Conservation (phyloP, 1,140 invertebrate genomes). For the Euura lappo region DNA sequence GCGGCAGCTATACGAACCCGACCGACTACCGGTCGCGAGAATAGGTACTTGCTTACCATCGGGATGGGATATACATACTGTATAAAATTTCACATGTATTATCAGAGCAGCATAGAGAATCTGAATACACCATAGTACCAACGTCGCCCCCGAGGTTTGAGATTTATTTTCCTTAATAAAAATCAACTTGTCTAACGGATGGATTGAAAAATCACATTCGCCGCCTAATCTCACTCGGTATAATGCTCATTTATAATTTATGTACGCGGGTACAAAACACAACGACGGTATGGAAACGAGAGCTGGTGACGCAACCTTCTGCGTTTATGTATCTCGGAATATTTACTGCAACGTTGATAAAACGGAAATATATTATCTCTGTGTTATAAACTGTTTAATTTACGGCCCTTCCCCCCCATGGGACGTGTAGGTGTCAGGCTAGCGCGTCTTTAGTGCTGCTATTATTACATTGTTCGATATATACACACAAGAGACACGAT, state of each 20-base stretch:
- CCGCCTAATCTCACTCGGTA: too few species aligned
- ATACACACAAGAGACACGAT: background rate
- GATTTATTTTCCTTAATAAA: too few species aligned
- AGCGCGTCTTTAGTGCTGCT: background rate
- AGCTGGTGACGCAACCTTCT: background rate
- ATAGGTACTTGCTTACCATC: background rate
- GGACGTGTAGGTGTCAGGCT: conserved; percentile 35
- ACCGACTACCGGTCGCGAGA: background rate
- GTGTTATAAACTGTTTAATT: conserved; percentile 38
- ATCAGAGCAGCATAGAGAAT: too few species aligned
- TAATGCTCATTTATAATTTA: too few species aligned
- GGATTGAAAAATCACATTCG: too few species aligned
- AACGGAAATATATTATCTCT: conserved; percentile 42
- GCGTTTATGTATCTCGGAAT: conserved; percentile 22
- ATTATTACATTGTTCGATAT: background rate
- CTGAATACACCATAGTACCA: too few species aligned
- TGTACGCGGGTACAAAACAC: too few species aligned
- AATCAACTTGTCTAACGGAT: too few species aligned
- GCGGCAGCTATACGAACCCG: background rate
- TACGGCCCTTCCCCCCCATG: conserved; percentile 23
- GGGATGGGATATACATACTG: background rate
- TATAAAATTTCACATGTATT: too few species aligned
- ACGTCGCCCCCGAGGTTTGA: too few species aligned
- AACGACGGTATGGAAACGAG: too few species aligned
- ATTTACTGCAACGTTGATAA: conserved; percentile 39